Evolutionary conservation across 2,113 vertebrate species (phyloP).

Genomic region (Hystrix brachyura): DNA sequence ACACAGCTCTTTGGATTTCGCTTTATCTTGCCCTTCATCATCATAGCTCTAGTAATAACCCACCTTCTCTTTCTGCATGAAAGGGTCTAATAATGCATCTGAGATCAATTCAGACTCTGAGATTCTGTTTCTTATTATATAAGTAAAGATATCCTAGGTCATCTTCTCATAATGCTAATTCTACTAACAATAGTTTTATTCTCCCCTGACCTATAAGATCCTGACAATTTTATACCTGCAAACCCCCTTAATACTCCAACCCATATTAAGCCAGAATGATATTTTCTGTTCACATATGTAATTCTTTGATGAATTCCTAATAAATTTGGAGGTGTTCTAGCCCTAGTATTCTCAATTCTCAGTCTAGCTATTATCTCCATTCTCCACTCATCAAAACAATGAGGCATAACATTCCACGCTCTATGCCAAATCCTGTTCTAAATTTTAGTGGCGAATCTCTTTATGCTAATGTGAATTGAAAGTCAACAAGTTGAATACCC

Average conservation of each 20-base stretch:
- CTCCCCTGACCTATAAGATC: neutral
- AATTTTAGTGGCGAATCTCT: neutral
- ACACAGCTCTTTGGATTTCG: neutral
- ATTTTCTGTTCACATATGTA: neutral
- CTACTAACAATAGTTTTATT: neutral
- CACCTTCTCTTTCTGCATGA: neutral
- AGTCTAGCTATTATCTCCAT: neutral
- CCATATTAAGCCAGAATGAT: conserved; percentile 24
- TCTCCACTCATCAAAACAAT: conserved; percentile 54
- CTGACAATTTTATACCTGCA: neutral
- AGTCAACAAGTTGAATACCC: neutral
- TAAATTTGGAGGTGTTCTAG: neutral
- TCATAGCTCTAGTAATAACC: neutral
- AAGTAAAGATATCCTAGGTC: neutral
- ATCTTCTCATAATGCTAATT: neutral
- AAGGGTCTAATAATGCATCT: neutral
- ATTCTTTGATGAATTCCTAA: neutral
- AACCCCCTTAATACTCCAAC: neutral
- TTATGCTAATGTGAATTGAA: conserved; percentile 41
- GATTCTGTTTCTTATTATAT: neutral
- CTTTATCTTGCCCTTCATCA: neutral
- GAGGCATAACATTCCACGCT: neutral
- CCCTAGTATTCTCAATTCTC: neutral
- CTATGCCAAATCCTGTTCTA: conserved; percentile 44
- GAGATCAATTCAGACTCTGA: neutral